Evolutionary conservation across 2,797 vertebrate species (phyloP), one percentile per base, ranked within the genome.

Genomic region (Oreonectes daqikongensis): DNA sequence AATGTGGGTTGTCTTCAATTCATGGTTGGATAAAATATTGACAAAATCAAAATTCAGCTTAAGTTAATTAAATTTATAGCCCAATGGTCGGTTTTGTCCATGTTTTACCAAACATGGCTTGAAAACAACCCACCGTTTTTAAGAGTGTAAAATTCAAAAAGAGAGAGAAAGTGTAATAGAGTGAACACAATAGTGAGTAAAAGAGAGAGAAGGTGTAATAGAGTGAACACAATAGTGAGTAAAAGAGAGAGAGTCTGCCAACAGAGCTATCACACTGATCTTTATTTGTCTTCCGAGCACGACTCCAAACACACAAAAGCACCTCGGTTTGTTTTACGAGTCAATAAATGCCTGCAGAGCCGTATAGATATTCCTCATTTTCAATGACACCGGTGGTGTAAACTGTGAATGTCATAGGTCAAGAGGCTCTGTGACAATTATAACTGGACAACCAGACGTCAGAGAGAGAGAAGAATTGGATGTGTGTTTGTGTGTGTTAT

Each of bases 401-500:
- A 44, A 57, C 42, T 3, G 22, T 1, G 3, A 68, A 55, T 18
- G 35, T 2, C 20, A 17, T 14, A 64, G 59, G 59, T 73, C 70
- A 69, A 53, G 44, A 79, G 46, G 24, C n/a, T 35, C 10, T 2
- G 32, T 20, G 35, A 79, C 61, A 26, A 65, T 72, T 61, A 65
- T 42, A 66, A 53, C 61, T 53, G 26, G 40, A 48, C 15, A 18
- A 55, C 46, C 66, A 20, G 46, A 40, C 40, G 70, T 50, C 14
- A n/a, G 44, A 73, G 26, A 40, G 52, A 48, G 55, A 60, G 1
- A 12, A 55, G 48, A 69, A 17, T 53, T 3, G 17, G 11, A 69
- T 60, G 11, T 46, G 40, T 24, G 48, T 59, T 35, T 46, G 44
- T 72, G 35, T 48, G 40, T 24, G 67, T 77, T 73, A 73, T 76